Evolutionary conservation across 1,140 invertebrate species (phyloP).

Genomic region (Hormaphis cornu): DNA sequence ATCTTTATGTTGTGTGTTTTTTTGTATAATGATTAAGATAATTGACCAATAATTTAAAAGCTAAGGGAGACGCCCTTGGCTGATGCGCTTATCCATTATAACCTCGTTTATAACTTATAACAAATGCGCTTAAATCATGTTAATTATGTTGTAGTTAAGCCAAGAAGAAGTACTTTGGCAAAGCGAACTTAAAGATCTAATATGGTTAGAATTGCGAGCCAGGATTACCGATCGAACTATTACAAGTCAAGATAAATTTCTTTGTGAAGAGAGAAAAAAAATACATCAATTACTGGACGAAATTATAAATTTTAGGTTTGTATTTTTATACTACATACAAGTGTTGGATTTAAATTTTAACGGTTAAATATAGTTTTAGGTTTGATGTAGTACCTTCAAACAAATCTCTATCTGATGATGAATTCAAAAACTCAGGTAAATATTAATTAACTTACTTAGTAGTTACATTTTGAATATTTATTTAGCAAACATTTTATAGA

Average conservation of each 20-base stretch:
- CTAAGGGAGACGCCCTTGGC: too few relatives aligned
- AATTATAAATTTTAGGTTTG: constrained; percentile 64
- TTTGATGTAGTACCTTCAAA: neutral
- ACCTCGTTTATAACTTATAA: too few relatives aligned
- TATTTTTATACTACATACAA: neutral
- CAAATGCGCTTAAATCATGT: constrained; percentile 28
- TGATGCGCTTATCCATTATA: too few relatives aligned
- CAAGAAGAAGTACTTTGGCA: constrained; percentile 75
- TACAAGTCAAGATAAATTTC: constrained; percentile 64
- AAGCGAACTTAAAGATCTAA: constrained; percentile 74
- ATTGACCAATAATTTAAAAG: too few relatives aligned
- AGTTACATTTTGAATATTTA: neutral
- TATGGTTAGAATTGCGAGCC: constrained; percentile 83
- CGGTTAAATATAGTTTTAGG: constrained; percentile 3
- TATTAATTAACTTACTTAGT: too few relatives aligned
- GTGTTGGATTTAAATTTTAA: neutral
- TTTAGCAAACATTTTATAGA: neutral
- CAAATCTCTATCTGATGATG: neutral
- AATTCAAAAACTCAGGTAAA: neutral
- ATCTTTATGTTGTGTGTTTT: too few relatives aligned
- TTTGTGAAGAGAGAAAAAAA: constrained; percentile 61
- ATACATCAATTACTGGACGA: constrained; percentile 60
- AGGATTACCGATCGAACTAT: constrained; percentile 61
- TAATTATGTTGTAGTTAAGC: constrained; percentile 53
- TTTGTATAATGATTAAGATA: too few relatives aligned